phyloP scores from a whole-genome alignment of 2,797 vertebrate genomes.

The Coranthus polyacanthus region DNA sequence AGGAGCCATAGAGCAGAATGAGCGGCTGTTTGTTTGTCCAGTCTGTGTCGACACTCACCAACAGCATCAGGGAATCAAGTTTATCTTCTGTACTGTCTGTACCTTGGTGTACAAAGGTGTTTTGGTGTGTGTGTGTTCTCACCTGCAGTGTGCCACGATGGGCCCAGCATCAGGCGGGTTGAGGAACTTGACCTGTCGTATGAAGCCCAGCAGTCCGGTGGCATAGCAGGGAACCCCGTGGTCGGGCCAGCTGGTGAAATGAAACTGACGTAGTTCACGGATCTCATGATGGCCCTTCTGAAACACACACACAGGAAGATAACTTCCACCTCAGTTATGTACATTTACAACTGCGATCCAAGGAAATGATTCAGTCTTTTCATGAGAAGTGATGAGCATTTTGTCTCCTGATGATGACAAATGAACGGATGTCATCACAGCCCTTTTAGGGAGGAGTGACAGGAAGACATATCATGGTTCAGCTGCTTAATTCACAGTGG shows the following conservation, averaged over 20 bases:
- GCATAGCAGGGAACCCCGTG: constrained; percentile 97
- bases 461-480: constrained; percentile 52
- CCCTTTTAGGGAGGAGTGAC: constrained; percentile 50
- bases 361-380: not conserved
- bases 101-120: not conserved
- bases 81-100: constrained; percentile 1
- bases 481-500: constrained; percentile 54
- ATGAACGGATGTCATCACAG: constrained; percentile 24
- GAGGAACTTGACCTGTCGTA: constrained; percentile 97
- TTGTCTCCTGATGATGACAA: constrained; percentile 33
- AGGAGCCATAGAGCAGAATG: not conserved
- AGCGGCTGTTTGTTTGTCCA: constrained; percentile 21
- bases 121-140: not conserved
- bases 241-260: constrained; percentile 99
- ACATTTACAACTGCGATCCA: not conserved
- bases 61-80: constrained; percentile 3
- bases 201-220: constrained; percentile 95
- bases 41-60: not conserved
- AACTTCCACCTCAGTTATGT: not conserved
- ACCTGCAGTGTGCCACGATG: constrained; percentile 98
- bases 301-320: constrained; percentile 55
- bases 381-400: constrained; percentile 7
- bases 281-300: constrained; percentile 99
- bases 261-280: constrained; percentile 96
- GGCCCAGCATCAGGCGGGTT: constrained; percentile 95